These are phyloP conservation scores for Carduelis carduelis DNA, from an alignment of 2,797 vertebrate species.

Conservation along the genomic window DNA sequence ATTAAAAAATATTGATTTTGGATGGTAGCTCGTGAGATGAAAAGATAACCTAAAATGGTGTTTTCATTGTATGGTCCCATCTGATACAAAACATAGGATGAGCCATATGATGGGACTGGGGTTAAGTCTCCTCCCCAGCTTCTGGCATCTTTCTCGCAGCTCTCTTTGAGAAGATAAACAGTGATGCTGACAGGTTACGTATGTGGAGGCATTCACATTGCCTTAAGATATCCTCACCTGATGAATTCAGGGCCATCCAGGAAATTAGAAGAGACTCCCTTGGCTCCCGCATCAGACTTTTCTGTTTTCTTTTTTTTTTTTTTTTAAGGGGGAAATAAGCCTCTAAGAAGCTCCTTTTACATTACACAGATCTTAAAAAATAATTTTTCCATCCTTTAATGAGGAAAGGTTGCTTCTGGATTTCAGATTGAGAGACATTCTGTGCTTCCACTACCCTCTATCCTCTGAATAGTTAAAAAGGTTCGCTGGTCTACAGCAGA, in stretches of 20 bases:
- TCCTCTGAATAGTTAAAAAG: not conserved
- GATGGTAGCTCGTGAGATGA: slow-evolving; percentile 30
- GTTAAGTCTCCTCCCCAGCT: slow-evolving; percentile 51
- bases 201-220: slow-evolving; percentile 35
- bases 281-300: not conserved
- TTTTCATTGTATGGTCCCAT: slow-evolving; percentile 46
- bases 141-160: slow-evolving; percentile 48
- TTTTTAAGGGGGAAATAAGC: not conserved
- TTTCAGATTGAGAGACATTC: not conserved
- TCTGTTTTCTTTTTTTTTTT: not conserved
- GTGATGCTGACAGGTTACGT: slow-evolving; percentile 37
- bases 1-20: slow-evolving; percentile 63
- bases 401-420: not conserved
- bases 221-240: slow-evolving; percentile 47
- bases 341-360: not conserved
- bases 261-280: slow-evolving; percentile 40
- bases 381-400: not conserved
- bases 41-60: slow-evolving; percentile 47
- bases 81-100: slow-evolving; percentile 15
- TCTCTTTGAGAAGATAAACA: slow-evolving; percentile 40
- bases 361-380: not conserved
- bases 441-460: not conserved
- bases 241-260: slow-evolving; percentile 37
- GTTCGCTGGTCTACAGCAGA: not conserved
- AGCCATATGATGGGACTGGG: not conserved